Evolutionary conservation across 2,888 invertebrate species (phyloP).

Genomic region (Dynastes maya): DNA sequence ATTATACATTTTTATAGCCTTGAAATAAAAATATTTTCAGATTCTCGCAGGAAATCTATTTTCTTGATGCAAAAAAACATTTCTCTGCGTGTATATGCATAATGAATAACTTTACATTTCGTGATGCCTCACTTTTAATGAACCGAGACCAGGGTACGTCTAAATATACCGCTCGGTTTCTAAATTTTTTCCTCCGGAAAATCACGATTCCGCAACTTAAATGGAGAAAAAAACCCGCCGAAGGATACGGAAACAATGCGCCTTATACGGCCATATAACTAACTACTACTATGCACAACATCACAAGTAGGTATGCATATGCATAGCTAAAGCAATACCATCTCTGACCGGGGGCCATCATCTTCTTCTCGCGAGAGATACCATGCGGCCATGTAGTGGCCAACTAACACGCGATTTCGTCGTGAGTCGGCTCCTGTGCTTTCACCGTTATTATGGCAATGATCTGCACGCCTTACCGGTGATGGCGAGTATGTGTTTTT

Average conservation of each 20-base stretch:
- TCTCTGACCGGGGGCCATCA: conserved; percentile 36
- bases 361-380: conserved; percentile 12
- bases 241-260: conserved; percentile 46
- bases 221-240: conserved; percentile 32
- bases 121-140: conserved; percentile 1
- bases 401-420: conserved; percentile 50
- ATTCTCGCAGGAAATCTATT: too few species aligned
- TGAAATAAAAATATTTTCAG: too few species aligned
- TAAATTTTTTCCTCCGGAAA: conserved; percentile 3
- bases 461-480: background rate
- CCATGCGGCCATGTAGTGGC: conserved; percentile 35
- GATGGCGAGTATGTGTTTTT: too few species aligned
- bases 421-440: conserved; percentile 52
- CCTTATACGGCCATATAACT: background rate
- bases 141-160: background rate
- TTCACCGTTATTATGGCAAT: conserved; percentile 50
- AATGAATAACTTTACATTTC: background rate
- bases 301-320: background rate
- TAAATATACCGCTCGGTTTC: conserved; percentile 4
- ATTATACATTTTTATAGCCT: too few species aligned
- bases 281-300: conserved; percentile 10
- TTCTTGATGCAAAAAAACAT: background rate
- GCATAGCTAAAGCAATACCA: conserved; percentile 35
- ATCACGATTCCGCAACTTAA: conserved; percentile 35
- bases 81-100: background rate